Base-by-base conservation (phyloP, 2,113 vertebrate species). In the Astatotilapia flaviijosephi region DNA sequence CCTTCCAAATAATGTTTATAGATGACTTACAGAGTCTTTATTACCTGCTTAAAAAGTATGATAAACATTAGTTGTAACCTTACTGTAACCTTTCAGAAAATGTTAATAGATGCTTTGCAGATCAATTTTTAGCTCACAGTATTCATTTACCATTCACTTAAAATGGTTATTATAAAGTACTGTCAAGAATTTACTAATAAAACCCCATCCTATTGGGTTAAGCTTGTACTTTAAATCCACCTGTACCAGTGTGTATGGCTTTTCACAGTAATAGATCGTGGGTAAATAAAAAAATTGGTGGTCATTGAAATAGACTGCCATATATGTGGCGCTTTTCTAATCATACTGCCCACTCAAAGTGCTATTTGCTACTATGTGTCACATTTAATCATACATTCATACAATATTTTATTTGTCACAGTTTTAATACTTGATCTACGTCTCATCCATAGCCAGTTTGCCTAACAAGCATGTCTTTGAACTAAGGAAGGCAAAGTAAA, bases 151-250 rank as follows among this genome's bases (percentile, higher is more conserved):
- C 21, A 1, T 45, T 45, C 3, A 23, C 8, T 73, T 73, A 10
- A 23, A 45, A 10, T 45, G 8, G 40, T 10, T 0, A 73, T 70
- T 42, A 42, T 70, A 15, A 70, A 70, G 35, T 70, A 70, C 35
- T 70, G 3, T 40, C n/a, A 70, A 70, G 3, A 70, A 70, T 73
- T 42, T 73, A 26, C 21, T 23, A 15, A 70, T 42, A 42, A 42
- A 23, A 23, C 3, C 2, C 0, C 17, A 73, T 40, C 12, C 0
- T 42, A 4, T 23, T 40, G 62, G 11, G 40, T 73, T 45, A 73
- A 70, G 2, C 1, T 70, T 70, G 0, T 42, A 42, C 1, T 6
- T 70, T 70, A 42, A 42, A 23, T 26, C n/a, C 65, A 70, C n/a
- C 21, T 10, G 21, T 45, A 42, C 37, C 21, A 6, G 1, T 73